Percentiles rank a stretch among this genome's conserved stretches.
These are phyloP conservation scores for Brachionus paranguensis DNA, from an alignment of 1,140 invertebrate species.

Conservation along the genomic window DNA sequence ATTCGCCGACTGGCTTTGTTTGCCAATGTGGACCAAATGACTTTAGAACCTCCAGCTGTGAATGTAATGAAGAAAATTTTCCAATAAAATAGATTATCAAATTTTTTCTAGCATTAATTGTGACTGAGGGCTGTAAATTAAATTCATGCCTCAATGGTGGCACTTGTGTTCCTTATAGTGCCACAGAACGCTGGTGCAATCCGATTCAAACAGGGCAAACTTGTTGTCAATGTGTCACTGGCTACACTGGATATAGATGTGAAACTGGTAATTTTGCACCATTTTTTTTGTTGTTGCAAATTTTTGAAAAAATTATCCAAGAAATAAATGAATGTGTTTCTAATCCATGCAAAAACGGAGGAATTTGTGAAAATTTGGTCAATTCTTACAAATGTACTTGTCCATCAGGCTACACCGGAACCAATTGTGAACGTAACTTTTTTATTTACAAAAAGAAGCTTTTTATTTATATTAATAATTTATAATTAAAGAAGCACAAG, in stretches of 20 bases:
- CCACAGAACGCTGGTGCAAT: constrained; percentile 16
- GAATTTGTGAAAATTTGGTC: constrained; percentile 43
- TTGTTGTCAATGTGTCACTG: constrained; percentile 40
- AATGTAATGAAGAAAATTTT: not conserved
- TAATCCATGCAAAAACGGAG: constrained; percentile 57
- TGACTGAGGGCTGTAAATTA: not conserved
- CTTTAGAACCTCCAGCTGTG: constrained; percentile 20
- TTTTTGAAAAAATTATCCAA: not conserved
- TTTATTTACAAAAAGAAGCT: not conserved
- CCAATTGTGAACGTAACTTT: constrained; percentile 33
- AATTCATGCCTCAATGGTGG: constrained; percentile 39
- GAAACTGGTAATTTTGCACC: constrained; percentile 29
- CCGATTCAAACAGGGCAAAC: constrained; percentile 31
- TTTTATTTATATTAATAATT: not conserved
- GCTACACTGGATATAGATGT: constrained; percentile 41
- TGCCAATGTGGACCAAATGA: constrained; percentile 37
- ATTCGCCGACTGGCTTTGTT: constrained; percentile 32
- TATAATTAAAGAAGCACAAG: not conserved
- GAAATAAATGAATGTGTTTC: constrained; percentile 57
- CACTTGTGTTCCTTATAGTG: constrained; percentile 35
- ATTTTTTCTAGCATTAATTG: not conserved
- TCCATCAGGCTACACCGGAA: constrained; percentile 19
- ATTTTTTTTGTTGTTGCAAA: not conserved
- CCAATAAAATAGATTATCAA: not conserved
- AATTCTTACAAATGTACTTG: constrained; percentile 38